A percentile compares a stretch with the other conserved stretches of the same genome.
These are phyloP conservation scores for Manis pentadactyla DNA, from an alignment of 2,797 vertebrate species.

Conservation along the genomic window DNA sequence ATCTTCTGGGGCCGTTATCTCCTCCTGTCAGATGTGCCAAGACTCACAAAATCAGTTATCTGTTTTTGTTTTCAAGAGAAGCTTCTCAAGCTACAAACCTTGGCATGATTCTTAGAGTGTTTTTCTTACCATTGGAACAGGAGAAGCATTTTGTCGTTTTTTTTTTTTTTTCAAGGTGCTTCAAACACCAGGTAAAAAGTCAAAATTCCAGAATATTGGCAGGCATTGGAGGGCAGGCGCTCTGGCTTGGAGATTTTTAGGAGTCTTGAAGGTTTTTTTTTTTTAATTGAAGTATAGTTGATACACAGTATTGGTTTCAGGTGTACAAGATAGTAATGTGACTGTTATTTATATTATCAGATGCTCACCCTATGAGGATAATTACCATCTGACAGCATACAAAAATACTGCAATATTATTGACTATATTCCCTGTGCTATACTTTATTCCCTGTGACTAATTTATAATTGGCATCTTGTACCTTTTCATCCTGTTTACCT, in stretches of 20 bases:
- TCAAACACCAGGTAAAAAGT: background rate
- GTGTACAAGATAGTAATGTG: too few relatives aligned
- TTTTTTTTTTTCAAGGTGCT: background rate
- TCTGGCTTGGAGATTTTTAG: background rate
- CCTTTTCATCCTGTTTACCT: too few relatives aligned
- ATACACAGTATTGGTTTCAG: too few relatives aligned
- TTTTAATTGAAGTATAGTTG: too few relatives aligned
- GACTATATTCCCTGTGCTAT: too few relatives aligned
- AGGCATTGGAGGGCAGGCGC: background rate
- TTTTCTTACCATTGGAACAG: background rate
- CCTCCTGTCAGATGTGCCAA: slow-evolving; percentile 10
- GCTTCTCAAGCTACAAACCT: background rate
- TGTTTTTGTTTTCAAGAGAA: slow-evolving; percentile 34
- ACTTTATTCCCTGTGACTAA: too few relatives aligned
- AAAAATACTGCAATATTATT: too few relatives aligned
- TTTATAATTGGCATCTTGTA: too few relatives aligned
- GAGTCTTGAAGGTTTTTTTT: background rate
- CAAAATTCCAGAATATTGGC: background rate
- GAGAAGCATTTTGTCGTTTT: background rate
- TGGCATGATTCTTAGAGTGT: background rate
- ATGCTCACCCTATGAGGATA: too few relatives aligned
- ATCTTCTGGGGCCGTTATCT: background rate
- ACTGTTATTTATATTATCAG: too few relatives aligned
- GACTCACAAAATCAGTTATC: background rate
- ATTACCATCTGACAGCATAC: too few relatives aligned